phyloP scores from a whole-genome alignment of 2,888 invertebrate genomes.

The Spialia ferax region DNA sequence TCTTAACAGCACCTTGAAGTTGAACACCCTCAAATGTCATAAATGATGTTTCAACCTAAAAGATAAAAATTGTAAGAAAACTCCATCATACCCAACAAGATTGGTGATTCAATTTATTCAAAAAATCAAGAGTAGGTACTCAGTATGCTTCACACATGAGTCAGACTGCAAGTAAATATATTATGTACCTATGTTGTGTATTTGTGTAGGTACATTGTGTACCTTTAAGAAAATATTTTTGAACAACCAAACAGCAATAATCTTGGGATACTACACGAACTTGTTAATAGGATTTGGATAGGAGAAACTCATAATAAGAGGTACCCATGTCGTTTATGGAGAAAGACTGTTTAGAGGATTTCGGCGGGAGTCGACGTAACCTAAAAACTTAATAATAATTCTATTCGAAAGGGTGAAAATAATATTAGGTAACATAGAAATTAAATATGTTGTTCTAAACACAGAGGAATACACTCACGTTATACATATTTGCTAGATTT shows the following conservation, averaged over 20 bases:
- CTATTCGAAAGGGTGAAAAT: background rate
- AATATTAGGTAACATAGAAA: background rate
- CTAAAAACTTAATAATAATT: constrained; percentile 51
- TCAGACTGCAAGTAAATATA: background rate
- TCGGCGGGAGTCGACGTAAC: constrained; percentile 63
- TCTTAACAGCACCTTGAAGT: constrained; percentile 96
- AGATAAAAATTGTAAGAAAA: constrained; percentile 48
- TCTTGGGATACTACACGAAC: too few relatives aligned
- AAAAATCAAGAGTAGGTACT: background rate
- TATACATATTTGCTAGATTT: constrained; percentile 96
- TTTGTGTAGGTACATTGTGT: too few relatives aligned
- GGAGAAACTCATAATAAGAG: too few relatives aligned
- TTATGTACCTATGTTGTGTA: too few relatives aligned
- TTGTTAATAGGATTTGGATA: too few relatives aligned
- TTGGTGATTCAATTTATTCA: background rate
- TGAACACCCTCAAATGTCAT: constrained; percentile 99
- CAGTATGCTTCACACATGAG: constrained; percentile 2
- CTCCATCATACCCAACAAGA: background rate
- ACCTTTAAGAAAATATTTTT: too few relatives aligned
- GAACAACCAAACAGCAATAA: background rate
- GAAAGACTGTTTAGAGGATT: too few relatives aligned
- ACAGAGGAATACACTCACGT: constrained; percentile 88
- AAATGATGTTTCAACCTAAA: constrained; percentile 95
- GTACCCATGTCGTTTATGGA: too few relatives aligned
- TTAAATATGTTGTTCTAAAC: background rate